phyloP scores from a whole-genome alignment of 2,113 vertebrate genomes.

The Hoplias malabaricus region DNA sequence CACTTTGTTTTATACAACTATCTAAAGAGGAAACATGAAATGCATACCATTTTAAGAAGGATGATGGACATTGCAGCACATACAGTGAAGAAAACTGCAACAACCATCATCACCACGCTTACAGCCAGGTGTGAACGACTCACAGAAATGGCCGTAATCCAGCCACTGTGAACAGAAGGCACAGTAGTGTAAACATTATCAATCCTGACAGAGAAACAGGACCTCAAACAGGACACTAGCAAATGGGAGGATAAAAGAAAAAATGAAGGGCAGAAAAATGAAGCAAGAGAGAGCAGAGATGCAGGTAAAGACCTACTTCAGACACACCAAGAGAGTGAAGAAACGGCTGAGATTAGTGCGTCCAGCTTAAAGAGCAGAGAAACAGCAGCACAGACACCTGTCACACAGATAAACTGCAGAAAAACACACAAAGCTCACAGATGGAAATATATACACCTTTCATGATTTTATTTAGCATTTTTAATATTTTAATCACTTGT shows the following conservation, averaged over 20 bases:
- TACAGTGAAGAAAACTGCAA: constrained; percentile 87
- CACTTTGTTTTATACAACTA: too few relatives aligned
- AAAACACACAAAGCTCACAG: constrained; percentile 40
- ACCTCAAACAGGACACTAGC: background rate
- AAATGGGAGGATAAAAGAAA: background rate
- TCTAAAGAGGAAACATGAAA: background rate
- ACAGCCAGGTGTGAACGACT: constrained; percentile 66
- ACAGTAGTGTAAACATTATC: background rate
- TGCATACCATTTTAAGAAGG: constrained; percentile 90
- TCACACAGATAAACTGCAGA: constrained; percentile 51
- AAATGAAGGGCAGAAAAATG: background rate
- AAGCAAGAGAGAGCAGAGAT: background rate
- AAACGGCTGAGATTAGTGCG: constrained; percentile 35
- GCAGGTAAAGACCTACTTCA: constrained; percentile 16
- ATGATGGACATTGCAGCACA: constrained; percentile 80
- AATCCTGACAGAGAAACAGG: background rate
- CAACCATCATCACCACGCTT: constrained; percentile 86
- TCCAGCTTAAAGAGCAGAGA: constrained; percentile 33
- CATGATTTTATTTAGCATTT: too few relatives aligned
- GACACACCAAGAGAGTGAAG: constrained; percentile 28
- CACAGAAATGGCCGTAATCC: constrained; percentile 79
- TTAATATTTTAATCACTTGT: background rate
- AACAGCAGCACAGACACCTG: too few relatives aligned
- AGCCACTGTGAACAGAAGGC: constrained; percentile 75
- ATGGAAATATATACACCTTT: background rate